These are phyloP conservation scores for Xenotilapia flavipinnis DNA, from an alignment of 2,113 vertebrate species.

Conservation along the genomic window DNA sequence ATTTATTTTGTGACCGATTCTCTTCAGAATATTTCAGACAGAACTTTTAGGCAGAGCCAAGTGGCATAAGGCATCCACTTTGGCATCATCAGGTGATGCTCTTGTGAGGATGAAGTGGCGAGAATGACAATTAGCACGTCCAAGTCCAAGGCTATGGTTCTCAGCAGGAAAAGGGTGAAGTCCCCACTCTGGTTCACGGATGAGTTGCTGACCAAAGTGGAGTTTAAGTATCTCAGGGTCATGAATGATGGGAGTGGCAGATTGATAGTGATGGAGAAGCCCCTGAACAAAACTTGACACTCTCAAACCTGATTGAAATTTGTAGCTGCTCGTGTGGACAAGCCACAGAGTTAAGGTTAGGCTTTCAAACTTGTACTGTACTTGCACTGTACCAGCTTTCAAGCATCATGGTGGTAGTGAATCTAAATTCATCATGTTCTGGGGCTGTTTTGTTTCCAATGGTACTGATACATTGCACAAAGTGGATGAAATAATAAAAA, in stretches of 20 bases:
- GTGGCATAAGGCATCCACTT: not conserved
- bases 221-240: not conserved
- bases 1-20: not conserved
- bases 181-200: not conserved
- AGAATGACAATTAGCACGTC: not conserved
- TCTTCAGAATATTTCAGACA: not conserved
- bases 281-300: not conserved
- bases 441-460: not conserved
- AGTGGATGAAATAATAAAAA: not conserved
- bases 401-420: not conserved
- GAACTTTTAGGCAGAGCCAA: not conserved
- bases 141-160: not conserved
- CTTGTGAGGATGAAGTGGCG: not conserved
- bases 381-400: not conserved
- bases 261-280: not conserved
- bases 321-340: not conserved
- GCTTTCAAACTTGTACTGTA: not conserved
- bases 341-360: not conserved
- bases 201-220: not conserved
- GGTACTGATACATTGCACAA: not conserved
- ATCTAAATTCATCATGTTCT: not conserved
- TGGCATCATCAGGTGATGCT: not conserved
- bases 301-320: not conserved
- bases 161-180: not conserved
- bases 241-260: not conserved